Base-by-base conservation (phyloP, 2,113 vertebrate species). In the Glaucidium brasilianum region DNA sequence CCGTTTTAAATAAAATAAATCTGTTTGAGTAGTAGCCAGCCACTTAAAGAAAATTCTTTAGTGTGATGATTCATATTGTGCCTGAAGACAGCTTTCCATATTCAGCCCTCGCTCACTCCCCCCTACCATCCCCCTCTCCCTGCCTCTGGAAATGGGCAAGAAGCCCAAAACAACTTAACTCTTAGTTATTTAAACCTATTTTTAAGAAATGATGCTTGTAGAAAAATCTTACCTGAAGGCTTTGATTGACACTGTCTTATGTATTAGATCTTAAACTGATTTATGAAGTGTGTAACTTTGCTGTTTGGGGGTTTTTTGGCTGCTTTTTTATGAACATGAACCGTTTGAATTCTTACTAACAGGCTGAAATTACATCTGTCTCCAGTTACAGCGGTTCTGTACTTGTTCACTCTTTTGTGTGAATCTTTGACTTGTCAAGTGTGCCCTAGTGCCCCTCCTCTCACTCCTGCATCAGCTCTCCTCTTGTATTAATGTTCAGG, bases 131-230 rank as follows among this genome's bases (percentile, higher is more conserved):
- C 68, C 84, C 43, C n/a, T 84, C 41, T 83, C 69, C 64, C 66
- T 90, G 90, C 92, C 94, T 76, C 82, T 92, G 92, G 92, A 94
- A 85, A 67, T 35, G 47, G 94, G 88, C 52, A 71, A 21, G 60
- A 39, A 86, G 91, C 94, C 92, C 4, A 0, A 78, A 50, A 5
- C 52, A 86, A 30, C 53, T 80, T 60, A 82, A 88, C 92, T 92
- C 85, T 47, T 47, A 25, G 37, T 73, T 83, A 34, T 59, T 96
- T 91, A 75, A 94, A 86, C 64, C 74, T 68, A 4, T 43, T 83
- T 88, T 86, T 80, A 37, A 41, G 74, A 52, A 69, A n/a, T 10
- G 23, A 41, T 69, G n/a, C 90, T 37, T 76, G 37, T 23, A n/a
- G 53, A 66, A 76, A 76, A 66, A 7, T 20, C 82, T 71, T 39